A percentile compares a stretch with the other conserved stretches of the same genome.
Conservation (phyloP, 2,797 vertebrate species). For the Florisuga fusca region DNA sequence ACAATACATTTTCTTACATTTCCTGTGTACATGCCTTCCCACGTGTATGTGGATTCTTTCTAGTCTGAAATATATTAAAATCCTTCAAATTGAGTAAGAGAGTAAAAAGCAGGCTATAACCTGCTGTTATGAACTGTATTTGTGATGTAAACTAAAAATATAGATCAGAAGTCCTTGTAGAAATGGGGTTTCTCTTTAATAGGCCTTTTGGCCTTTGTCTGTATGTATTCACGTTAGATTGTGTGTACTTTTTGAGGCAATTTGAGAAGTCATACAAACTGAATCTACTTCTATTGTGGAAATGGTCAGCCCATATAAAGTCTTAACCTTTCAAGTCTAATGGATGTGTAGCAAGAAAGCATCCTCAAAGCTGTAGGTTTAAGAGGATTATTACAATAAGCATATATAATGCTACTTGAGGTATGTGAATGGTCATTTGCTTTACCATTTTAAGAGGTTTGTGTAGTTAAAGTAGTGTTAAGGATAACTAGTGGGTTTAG, state of each 20-base stretch:
- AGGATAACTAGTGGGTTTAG: neutral
- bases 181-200: neutral
- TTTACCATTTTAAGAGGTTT: neutral
- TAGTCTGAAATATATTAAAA: neutral
- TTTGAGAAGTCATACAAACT: neutral
- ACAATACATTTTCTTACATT: neutral
- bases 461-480: neutral
- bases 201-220: neutral
- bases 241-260: neutral
- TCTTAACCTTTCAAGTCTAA: neutral
- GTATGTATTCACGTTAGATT: neutral
- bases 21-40: neutral
- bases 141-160: neutral
- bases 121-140: neutral
- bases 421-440: neutral
- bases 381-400: neutral
- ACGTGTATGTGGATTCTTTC: neutral
- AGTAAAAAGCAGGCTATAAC: neutral
- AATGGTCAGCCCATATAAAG: neutral
- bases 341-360: neutral
- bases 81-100: neutral
- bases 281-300: neutral
- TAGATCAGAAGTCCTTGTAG: neutral
- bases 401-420: neutral
- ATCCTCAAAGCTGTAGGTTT: slow-evolving; percentile 9